Base-by-base conservation (phyloP, 23 tunicate species). In the Trididemnum clinides region DNA sequence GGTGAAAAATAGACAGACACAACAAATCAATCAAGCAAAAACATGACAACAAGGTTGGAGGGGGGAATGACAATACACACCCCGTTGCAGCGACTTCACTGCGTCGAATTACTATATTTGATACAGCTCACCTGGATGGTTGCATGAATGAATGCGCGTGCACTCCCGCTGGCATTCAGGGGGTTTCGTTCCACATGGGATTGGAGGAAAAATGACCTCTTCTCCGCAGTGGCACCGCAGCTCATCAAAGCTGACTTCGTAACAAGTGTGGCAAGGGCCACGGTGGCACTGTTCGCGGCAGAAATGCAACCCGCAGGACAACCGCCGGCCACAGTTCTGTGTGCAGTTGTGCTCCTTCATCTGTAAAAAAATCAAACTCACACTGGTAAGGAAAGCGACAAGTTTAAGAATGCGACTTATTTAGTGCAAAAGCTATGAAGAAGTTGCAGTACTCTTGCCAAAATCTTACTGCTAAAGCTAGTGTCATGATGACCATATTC, bases 221-320 rank as follows among this genome's bases (percentile, higher is more conserved):
- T 90, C 92, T 1, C 93, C 96, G 78, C 99, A 95, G 33, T 83
- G 81, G 62, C 99, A 95, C 4, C 69, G 77, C 84, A 95, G 72
- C 65, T 95, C 99, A 27, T 95, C 99, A 65, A 95, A 95, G 64
- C 95, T 90, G 72, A 90, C 96, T 33, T 95, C 64, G 57, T 79
- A 90, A 75, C 99, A 95, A 1, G 85, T 71, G 79, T 90, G 92
- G 64, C 99, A 95, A 32, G 84, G 33, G 20, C 99, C 99, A 0
- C 96, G 78, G 65, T 95, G 99, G 77, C 99, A 95, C 1, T 72
- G 62, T 49, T 90, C 87, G 23, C 84, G 92, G 39, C 99, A 95
- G 1, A 87, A 81, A 62, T 95, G 99, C n/a, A 29, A 27, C 23
- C 90, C 90, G 31, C 99, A 95, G 1, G 85, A 57, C 0, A 95